Evolutionary conservation across 2,113 vertebrate genomes (phyloP), one percentile per base, ranked within the genome.

Genomic region (human): DNA sequence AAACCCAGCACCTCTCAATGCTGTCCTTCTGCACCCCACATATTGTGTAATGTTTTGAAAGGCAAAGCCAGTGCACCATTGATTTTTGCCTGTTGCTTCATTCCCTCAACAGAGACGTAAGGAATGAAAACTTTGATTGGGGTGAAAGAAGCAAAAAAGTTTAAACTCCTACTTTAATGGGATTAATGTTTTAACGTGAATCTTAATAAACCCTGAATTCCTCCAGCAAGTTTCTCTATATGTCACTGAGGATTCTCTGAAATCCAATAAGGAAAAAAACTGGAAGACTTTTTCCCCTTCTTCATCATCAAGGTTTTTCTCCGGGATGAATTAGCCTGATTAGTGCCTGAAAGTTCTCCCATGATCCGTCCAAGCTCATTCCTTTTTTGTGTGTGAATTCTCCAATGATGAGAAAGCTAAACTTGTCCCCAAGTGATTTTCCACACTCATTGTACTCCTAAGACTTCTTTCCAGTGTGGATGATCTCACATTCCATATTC

Each of bases 271-370:
- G 73, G 84, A 55, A 38, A 48, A 78, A 12, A 85, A 85, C 52
- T 23, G 23, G 22, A 61, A 91, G 73, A 79, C n/a, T 70, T 61
- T 90, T 40, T 91, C 75, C 30, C 48, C 2, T 14, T 43, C 55
- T 27, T 45, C n/a, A 25, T 61, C 92, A 55, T 83, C 59, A 82
- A 52, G 90, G 43, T 61, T 79, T 94, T 94, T 93, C 97, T 97
- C 76, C 12, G 30, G 78, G 6, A 52, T 68, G 87, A 89, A 95
- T 85, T 35, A 55, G 93, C 61, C 35, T 96, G 96, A 92, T 97
- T 93, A 80, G 76, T 35, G 83, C n/a, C 57, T 81, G 11, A 88
- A 48, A 18, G 6, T 68, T 32, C 89, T 43, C 79, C 83, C 45
- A 38, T 59, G 17, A 0, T 68, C 61, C 84, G 22, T 2, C 27